Base-by-base conservation (phyloP, 2,113 vertebrate species). In the Himantopus leucocephalus region DNA sequence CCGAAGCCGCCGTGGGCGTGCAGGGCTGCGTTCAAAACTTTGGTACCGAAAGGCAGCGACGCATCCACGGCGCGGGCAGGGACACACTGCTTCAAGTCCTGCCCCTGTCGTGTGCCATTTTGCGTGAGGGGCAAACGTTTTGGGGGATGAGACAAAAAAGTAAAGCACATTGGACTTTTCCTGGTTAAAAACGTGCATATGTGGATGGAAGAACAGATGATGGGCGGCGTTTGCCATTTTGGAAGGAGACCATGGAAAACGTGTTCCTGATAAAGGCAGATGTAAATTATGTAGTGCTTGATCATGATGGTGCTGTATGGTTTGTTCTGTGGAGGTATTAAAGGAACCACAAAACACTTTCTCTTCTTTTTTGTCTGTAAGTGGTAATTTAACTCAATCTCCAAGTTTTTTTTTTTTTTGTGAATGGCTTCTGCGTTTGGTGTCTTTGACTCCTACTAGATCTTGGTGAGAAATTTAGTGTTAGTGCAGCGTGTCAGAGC, bases 141-240 rank as follows among this genome's bases (percentile, higher is more conserved):
- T 10, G 12, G 35, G 34, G 16, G 27, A 8, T 29, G 59, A n/a
- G 55, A 24, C 2, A 10, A 43, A 43, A 43, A 76, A 77, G 53
- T 41, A 10, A 29, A 85, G 39, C 20, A 2, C 18, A 0, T 39
- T 3, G 22, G 30, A 39, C 29, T 78, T 81, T 20, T 19, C 2
- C 8, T 9, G 48, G 18, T 32, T 58, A 4, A 62, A 70, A 62
- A 20, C 1, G 0, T 2, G 2, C 12, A 1, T 5, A 2, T 2
- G 13, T 27, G 71, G 50, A 16, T 3, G 10, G 50, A 32, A 43
- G 47, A 37, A 9, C 8, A 56, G 63, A 5, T 14, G 59, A 29
- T 0, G 21, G 68, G 45, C 30, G 26, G 21, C 1, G 17, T 32
- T 74, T 75, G 53, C 45, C 32, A 14, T 47, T 67, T 85, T 80